Evolutionary conservation across 1,140 invertebrate genomes (phyloP).

Genomic region (Temnothorax longispinosus): DNA sequence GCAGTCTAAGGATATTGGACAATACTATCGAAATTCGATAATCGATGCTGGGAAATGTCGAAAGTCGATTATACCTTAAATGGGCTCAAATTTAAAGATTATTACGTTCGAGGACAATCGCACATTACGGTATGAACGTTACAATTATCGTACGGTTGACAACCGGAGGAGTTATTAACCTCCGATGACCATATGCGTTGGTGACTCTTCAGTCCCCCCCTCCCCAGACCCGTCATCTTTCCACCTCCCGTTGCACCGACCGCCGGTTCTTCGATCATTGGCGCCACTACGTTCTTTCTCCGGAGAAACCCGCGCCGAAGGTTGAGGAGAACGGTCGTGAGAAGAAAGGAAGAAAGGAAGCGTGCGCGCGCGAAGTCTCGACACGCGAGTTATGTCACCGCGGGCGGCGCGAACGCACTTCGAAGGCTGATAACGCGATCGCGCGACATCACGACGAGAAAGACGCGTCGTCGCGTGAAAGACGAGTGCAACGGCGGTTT

Average conservation of each 20-base stretch:
- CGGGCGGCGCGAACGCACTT: background rate
- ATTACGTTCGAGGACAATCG: background rate
- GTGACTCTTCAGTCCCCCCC: background rate
- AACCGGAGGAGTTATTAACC: slow-evolving; percentile 14
- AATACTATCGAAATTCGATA: background rate
- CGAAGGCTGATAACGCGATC: background rate
- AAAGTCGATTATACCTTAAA: background rate
- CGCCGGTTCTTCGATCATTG: slow-evolving; percentile 9
- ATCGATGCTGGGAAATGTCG: background rate
- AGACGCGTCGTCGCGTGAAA: background rate
- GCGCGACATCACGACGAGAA: background rate
- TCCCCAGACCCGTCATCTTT: background rate
- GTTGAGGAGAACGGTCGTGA: background rate
- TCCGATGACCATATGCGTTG: background rate
- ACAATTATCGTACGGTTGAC: slow-evolving; percentile 21
- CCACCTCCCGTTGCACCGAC: background rate
- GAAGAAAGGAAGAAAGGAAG: background rate
- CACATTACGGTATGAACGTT: background rate
- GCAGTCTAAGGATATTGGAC: background rate
- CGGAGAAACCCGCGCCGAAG: background rate
- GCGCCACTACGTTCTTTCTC: slow-evolving; percentile 3
- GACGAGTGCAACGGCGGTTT: background rate
- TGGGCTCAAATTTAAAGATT: background rate
- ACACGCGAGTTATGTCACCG: slow-evolving; percentile 37
- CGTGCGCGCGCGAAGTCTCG: background rate